Percentiles rank a stretch among this genome's conserved stretches.
These are phyloP conservation scores for Coleophora flavipennella DNA, from an alignment of 2,888 invertebrate genomes.

Conservation along the genomic window DNA sequence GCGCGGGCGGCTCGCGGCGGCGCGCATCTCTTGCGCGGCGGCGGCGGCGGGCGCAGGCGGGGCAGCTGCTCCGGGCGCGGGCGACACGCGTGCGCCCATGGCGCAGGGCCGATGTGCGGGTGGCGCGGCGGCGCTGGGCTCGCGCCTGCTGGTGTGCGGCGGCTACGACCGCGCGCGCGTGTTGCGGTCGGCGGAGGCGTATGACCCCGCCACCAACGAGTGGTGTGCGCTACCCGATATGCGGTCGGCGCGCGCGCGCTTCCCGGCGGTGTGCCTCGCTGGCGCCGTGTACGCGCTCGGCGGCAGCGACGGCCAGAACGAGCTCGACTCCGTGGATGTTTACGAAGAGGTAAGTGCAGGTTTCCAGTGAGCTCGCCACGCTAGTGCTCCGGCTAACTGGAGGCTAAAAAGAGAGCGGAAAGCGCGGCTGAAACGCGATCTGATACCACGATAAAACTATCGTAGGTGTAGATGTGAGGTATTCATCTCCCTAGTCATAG, in stretches of 20 bases:
- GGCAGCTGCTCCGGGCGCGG: constrained; percentile 68
- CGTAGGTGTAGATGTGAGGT: too few species aligned
- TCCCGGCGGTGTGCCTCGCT: constrained; percentile 78
- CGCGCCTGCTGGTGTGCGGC: constrained; percentile 85
- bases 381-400: too few species aligned
- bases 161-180: constrained; percentile 88
- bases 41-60: constrained; percentile 70
- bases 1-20: constrained; percentile 21
- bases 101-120: constrained; percentile 72
- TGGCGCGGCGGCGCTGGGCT: constrained; percentile 81
- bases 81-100: constrained; percentile 61
- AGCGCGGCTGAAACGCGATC: too few species aligned
- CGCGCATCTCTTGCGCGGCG: constrained; percentile 22
- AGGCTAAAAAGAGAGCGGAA: too few species aligned
- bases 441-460: too few species aligned
- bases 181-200: constrained; percentile 81
- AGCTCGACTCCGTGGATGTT: constrained; percentile 74
- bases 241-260: constrained; percentile 83
- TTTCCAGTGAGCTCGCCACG: too few species aligned
- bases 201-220: constrained; percentile 77
- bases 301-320: constrained; percentile 87
- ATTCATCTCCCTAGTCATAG: too few species aligned
- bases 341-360: constrained; percentile 17
- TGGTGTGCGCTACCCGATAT: constrained; percentile 81
- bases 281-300: constrained; percentile 84